Evolutionary conservation across 2,113 vertebrate species (phyloP), one percentile per base, ranked within the genome.

Genomic region (Campylomormyrus numenius): DNA sequence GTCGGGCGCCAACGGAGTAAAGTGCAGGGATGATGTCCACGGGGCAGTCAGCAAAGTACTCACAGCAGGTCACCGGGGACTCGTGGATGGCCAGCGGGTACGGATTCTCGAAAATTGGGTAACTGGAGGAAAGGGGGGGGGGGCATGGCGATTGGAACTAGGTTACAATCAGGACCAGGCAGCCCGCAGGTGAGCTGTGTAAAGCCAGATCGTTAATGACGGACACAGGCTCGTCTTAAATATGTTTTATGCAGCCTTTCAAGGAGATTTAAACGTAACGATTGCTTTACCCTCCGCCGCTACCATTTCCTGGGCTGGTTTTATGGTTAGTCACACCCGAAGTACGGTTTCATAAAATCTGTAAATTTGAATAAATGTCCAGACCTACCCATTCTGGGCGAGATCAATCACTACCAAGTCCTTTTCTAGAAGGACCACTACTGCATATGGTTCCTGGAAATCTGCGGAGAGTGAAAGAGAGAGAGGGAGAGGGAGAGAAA

Each of bases 321-420:
- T 87, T 52, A 87, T 7, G 27, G 49, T 53, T 87, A 53, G 5
- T 87, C 15, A 56, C 50, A 49, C 48, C 46, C 27, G 48, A 45
- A n/a, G 5, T n/a, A 83, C 77, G 31, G 83, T 85, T 86, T 87
- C 66, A 88, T 5, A 90, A 89, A 89, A 89, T 39, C 11, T n/a
- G 80, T 35, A 17, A 89, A 88, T 31, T 83, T 49, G 56, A 89
- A 85, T 49, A 58, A 19, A 89, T 31, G 56, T 52, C 24, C 85
- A 52, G 88, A 95, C 97, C 96, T 96, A 99, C 98, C 98, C 98
- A 94, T 98, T 99, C 96, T 99, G 98, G 97, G 98, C 98, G 95
- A 99, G 98, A 93, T 99, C 98, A 94, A 99, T 99, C 94, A 99
- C 96, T 91, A 99, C 98, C 95, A 99, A 97, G 95, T 99, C 98